Conservation (phyloP, 2,797 vertebrate species). For the Glyptemys insculpta region DNA sequence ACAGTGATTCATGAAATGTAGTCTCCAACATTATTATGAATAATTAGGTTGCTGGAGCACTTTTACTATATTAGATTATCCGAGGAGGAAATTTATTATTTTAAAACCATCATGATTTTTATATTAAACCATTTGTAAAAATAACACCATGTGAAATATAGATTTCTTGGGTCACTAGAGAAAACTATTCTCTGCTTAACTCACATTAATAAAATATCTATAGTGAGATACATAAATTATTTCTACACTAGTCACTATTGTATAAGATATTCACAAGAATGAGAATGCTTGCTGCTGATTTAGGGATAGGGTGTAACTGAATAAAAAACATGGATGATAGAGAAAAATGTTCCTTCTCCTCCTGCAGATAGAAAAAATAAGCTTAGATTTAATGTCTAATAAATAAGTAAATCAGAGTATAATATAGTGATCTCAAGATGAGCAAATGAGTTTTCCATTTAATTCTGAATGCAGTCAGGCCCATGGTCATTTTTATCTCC, state of each 20-base stretch:
- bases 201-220: background rate
- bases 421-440: background rate
- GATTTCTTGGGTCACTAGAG: background rate
- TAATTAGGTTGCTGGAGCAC: background rate
- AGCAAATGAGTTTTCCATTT: background rate
- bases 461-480: background rate
- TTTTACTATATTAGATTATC: background rate
- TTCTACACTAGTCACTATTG: constrained; percentile 17
- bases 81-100: background rate
- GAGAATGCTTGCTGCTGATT: constrained; percentile 2
- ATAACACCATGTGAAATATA: background rate
- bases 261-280: background rate
- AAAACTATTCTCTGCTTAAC: background rate
- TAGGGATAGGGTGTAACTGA: background rate
- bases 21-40: background rate
- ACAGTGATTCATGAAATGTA: background rate
- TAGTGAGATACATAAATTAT: constrained; percentile 26
- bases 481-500: constrained; percentile 7
- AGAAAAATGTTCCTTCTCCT: background rate
- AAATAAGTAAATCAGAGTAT: background rate
- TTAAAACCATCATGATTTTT: background rate
- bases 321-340: background rate
- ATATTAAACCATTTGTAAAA: background rate
- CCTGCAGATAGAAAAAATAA: background rate
- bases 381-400: constrained; percentile 51